Conservation (phyloP, 2,888 invertebrate genomes). For the Orthosia gracilis region DNA sequence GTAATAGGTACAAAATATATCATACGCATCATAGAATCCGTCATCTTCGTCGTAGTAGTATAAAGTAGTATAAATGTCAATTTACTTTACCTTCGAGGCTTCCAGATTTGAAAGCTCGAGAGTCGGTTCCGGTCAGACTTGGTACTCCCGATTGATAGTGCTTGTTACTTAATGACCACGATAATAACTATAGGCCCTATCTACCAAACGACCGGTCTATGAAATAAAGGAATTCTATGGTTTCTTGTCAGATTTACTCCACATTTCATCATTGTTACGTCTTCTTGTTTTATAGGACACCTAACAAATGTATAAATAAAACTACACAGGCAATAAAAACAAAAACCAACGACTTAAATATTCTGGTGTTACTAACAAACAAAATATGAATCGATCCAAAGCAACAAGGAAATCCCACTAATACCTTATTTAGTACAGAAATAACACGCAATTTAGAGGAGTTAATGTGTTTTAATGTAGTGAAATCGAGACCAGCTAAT, state of each 20-base stretch:
- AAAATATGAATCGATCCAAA: constrained; percentile 36
- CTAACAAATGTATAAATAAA: no score
- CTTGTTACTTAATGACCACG: not conserved
- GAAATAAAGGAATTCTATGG: no score
- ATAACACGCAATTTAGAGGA: constrained; percentile 86
- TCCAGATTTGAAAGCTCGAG: not conserved
- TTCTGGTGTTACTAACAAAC: constrained; percentile 1
- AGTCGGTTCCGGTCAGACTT: not conserved
- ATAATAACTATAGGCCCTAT: not conserved
- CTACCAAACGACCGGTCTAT: not conserved
- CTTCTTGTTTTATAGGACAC: not conserved
- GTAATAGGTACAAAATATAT: not conserved
- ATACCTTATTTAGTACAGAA: constrained; percentile 82
- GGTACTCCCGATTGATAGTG: no score
- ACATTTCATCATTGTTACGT: not conserved
- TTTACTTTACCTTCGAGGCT: not conserved
- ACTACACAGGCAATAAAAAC: not conserved
- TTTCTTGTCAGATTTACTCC: not conserved
- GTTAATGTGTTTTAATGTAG: constrained; percentile 91
- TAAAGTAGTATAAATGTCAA: not conserved
- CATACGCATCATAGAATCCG: not conserved
- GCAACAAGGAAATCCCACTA: constrained; percentile 63
- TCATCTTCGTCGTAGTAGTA: not conserved
- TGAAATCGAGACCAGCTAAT: constrained; percentile 90
- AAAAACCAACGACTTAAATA: not conserved